These are phyloP conservation scores for Pithys albifrons DNA, from an alignment of 2,113 vertebrate genomes.

Conservation along the genomic window DNA sequence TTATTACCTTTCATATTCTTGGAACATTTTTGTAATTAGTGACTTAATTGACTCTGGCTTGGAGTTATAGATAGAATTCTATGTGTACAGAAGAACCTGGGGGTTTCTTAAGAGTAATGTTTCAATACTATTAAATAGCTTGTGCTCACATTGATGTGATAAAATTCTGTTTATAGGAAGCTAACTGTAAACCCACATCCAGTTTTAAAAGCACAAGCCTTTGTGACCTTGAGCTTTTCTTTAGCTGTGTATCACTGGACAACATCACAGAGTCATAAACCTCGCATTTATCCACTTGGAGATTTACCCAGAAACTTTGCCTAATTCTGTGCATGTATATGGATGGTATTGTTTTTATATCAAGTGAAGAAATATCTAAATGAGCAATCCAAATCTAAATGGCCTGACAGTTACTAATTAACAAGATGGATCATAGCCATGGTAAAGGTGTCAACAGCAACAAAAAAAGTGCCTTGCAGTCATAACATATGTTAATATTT, in stretches of 20 bases:
- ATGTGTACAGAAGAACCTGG: neutral
- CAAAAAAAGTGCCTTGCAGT: neutral
- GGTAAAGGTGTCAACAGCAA: neutral
- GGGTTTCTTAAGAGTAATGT: accelerated
- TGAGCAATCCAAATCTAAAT: neutral
- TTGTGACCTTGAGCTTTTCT: neutral
- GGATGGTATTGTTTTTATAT: neutral
- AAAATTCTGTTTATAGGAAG: neutral
- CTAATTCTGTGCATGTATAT: neutral
- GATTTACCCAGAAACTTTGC: neutral
- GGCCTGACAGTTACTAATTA: neutral
- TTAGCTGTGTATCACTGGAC: neutral
- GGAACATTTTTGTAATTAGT: neutral
- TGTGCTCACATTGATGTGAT: neutral
- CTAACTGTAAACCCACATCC: neutral
- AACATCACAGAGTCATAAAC: neutral
- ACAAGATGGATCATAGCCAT: neutral
- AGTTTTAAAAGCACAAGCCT: neutral
- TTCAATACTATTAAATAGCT: neutral
- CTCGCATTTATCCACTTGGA: neutral
- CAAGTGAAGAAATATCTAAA: neutral
- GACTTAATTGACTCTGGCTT: neutral
- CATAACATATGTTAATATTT: neutral
- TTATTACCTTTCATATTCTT: neutral
- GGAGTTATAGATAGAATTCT: neutral